Base-by-base conservation (phyloP, 2,888 invertebrate genomes). In the Stenodema calcarata region DNA sequence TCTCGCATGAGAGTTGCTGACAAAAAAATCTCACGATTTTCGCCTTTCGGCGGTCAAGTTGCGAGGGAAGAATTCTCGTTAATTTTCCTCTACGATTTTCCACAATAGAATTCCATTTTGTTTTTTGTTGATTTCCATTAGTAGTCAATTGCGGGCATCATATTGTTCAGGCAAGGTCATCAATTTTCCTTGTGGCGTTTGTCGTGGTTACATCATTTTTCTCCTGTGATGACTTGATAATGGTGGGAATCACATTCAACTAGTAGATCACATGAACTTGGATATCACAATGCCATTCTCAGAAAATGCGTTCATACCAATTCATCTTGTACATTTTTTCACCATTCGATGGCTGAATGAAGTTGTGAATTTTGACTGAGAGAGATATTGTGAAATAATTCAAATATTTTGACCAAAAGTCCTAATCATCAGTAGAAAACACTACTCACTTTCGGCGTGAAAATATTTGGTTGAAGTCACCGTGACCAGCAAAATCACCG, bases 21-120 rank as follows among this genome's bases (percentile, higher is more conserved):
- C 47, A 62, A 62, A 62, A 54, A 62, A 62, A 62, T 62, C 62
- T 62, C 62, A 62, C 62, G 62, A 62, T 62, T 62, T 62, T 62
- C 62, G 23, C 27, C 23, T 23, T 62, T 62, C 62, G n/a, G 62
- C 23, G 62, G 62, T 23, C 62, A 62, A 62, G 23, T 62, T 27
- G 62, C 23, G 62, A 62, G 23, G 62, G 18, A 62, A 23, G 18
- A 23, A 23, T 62, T 62, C 12, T 23, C 23, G 23, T 62, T 62
- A 47, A 47, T 47, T 12, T 47, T 16, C 12, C 23, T 62, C 62
- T 27, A 6, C 1, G 62, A 4, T 62, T 62, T n/a, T 62, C 62
- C 62, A 23, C 62, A 62, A 23, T 9, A 23, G 4, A 11, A 27
- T 62, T 23, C 23, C 7, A 35, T 62, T 62, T 62, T 62, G 23